Evolutionary conservation across 1,140 invertebrate species (phyloP).

Genomic region (Nephotettix cincticeps): DNA sequence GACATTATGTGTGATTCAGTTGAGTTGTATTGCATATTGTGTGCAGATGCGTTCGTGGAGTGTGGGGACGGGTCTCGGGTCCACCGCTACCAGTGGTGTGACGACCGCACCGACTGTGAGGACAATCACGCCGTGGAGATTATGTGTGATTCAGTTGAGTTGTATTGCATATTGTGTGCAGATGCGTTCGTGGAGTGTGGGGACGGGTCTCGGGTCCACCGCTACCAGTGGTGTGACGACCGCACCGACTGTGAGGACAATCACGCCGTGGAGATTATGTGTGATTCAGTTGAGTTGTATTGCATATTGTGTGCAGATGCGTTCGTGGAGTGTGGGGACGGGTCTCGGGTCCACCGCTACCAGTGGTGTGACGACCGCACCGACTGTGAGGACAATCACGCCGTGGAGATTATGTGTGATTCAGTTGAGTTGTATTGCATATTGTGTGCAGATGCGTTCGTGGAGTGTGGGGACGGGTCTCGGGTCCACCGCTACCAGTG

Average conservation of each 20-base stretch:
- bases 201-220: constrained; percentile 45
- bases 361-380: constrained; percentile 52
- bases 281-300: constrained; percentile 47
- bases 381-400: constrained; percentile 51
- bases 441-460: constrained; percentile 35
- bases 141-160: constrained; percentile 53
- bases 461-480: constrained; percentile 45
- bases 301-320: constrained; percentile 34
- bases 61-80: constrained; percentile 47
- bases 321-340: constrained; percentile 45
- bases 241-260: constrained; percentile 51
- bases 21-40: too few species aligned
- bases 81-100: constrained; percentile 49
- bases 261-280: constrained; percentile 52
- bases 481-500: constrained; percentile 46
- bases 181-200: constrained; percentile 43
- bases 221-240: constrained; percentile 50
- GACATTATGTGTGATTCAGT: constrained; percentile 52
- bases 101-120: constrained; percentile 51
- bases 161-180: constrained; percentile 26
- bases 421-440: too few species aligned
- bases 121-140: constrained; percentile 52
- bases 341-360: constrained; percentile 44
- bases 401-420: constrained; percentile 53
- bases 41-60: too few species aligned